Percentiles rank a stretch among this genome's conserved stretches.
phyloP scores from a whole-genome alignment of 2,113 vertebrate genomes.

The Prionailurus viverrinus region DNA sequence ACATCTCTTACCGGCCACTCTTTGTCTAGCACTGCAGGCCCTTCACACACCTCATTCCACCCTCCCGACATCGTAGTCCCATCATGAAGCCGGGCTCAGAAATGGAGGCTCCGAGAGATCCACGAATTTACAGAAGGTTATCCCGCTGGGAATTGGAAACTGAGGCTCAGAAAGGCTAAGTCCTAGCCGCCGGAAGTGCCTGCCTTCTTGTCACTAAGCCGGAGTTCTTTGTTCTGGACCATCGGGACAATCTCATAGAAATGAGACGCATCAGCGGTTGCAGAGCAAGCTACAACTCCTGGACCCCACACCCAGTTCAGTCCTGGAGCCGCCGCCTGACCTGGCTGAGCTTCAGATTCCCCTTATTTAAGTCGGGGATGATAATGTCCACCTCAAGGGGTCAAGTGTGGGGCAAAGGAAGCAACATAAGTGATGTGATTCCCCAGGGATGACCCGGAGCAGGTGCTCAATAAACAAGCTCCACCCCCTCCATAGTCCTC shows the following conservation, averaged over 20 bases:
- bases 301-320: accelerated
- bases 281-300: not conserved
- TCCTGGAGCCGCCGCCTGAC: not conserved
- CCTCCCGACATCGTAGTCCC: not conserved
- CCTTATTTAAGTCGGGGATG: not conserved
- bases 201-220: not conserved
- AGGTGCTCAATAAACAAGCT: not conserved
- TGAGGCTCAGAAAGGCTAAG: not conserved
- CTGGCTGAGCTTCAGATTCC: not conserved
- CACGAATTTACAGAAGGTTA: no score
- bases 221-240: not conserved
- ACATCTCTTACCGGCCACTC: not conserved
- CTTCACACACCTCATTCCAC: not conserved
- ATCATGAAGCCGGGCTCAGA: not conserved
- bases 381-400: accelerated
- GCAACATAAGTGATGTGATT: not conserved
- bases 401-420: not conserved
- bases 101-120: not conserved
- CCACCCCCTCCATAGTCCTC: not conserved
- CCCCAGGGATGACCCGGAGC: not conserved
- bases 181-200: no score
- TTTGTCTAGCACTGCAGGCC: not conserved
- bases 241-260: not conserved
- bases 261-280: no score
- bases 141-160: not conserved